These are phyloP conservation scores for Oncorhynchus gorbuscha DNA, from an alignment of 2,113 vertebrate genomes.

Conservation along the genomic window DNA sequence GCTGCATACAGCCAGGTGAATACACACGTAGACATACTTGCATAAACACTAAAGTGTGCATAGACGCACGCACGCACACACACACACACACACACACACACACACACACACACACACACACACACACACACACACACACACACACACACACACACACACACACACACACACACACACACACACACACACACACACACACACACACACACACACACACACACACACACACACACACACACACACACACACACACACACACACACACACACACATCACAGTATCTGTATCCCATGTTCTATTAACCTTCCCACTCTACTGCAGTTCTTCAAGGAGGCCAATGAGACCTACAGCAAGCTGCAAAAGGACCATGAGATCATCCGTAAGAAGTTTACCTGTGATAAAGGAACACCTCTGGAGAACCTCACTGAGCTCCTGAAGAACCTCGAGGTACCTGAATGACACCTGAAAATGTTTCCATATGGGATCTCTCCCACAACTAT, in stretches of 20 bases:
- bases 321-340: slow-evolving; percentile 95
- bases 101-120: not conserved
- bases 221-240: not conserved
- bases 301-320: slow-evolving; percentile 40
- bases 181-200: not conserved
- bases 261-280: no score
- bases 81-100: no score
- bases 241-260: no score
- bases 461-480: not conserved
- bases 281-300: not conserved
- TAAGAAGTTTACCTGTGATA: slow-evolving; percentile 87
- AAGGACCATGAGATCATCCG: slow-evolving; percentile 84
- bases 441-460: slow-evolving; percentile 81
- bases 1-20: slow-evolving; percentile 91
- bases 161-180: no score
- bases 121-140: no score
- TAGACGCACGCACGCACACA: not conserved
- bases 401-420: slow-evolving; percentile 80
- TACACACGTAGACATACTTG: not conserved
- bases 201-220: no score
- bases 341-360: slow-evolving; percentile 84
- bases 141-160: no score
- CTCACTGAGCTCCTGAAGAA: slow-evolving; percentile 85
- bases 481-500: no score
- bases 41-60: not conserved